These are phyloP conservation scores for Nyleta sp. DNA, from an alignment of 2,888 invertebrate genomes.

Conservation along the genomic window DNA sequence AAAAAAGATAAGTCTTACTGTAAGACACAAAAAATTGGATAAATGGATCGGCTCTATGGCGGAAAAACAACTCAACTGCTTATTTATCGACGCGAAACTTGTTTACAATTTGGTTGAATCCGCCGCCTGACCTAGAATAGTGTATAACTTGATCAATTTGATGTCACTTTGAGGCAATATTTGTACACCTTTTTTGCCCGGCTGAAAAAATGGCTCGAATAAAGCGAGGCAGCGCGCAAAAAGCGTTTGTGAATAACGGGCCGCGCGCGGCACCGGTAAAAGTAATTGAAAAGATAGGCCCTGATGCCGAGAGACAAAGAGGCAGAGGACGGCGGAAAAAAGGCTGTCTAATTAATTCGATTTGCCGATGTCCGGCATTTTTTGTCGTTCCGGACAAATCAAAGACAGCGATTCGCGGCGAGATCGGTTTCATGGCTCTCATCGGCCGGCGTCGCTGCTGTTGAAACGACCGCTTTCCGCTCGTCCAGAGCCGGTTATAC, in stretches of 20 bases:
- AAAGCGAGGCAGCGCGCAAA: slow-evolving; percentile 25
- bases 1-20: too few species aligned
- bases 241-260: slow-evolving; percentile 47
- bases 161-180: slow-evolving; percentile 42
- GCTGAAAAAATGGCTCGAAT: slow-evolving; percentile 17
- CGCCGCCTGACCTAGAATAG: slow-evolving; percentile 8
- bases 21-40: not conserved
- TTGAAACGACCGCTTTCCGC: slow-evolving; percentile 70
- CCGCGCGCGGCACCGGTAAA: slow-evolving; percentile 62
- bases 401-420: slow-evolving; percentile 62
- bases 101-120: slow-evolving; percentile 19
- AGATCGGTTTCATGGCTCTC: slow-evolving; percentile 42
- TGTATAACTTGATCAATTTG: slow-evolving; percentile 36
- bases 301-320: slow-evolving; percentile 52
- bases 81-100: slow-evolving; percentile 8
- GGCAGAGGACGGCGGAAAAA: slow-evolving; percentile 39
- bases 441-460: slow-evolving; percentile 29
- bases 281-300: slow-evolving; percentile 58
- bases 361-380: slow-evolving; percentile 62
- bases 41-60: too few species aligned
- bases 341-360: slow-evolving; percentile 60
- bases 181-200: slow-evolving; percentile 23
- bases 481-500: slow-evolving; percentile 78
- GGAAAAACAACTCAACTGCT: slow-evolving; percentile 1
- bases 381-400: slow-evolving; percentile 64